Evolutionary conservation across 2,888 invertebrate genomes (phyloP).

Genomic region (Falcaria lacertinaria): DNA sequence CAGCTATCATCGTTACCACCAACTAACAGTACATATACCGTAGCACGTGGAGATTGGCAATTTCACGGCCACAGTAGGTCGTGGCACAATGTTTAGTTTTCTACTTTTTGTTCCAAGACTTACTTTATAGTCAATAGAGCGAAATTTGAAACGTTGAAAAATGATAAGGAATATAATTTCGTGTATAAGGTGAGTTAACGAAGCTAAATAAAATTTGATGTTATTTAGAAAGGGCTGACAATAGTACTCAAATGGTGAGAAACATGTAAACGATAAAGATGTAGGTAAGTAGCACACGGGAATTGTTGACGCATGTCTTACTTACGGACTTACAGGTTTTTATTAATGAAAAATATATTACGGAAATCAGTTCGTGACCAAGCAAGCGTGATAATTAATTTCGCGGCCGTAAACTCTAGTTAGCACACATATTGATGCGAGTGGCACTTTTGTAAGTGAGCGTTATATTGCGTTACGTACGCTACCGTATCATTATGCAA

Average conservation of each 20-base stretch:
- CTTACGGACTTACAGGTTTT: too few species aligned
- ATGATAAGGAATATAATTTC: too few species aligned
- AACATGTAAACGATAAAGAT: too few species aligned
- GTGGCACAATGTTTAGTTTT: constrained; percentile 16
- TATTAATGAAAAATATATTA: not conserved
- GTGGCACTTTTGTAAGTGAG: not conserved
- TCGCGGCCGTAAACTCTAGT: constrained; percentile 3
- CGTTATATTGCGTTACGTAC: not conserved
- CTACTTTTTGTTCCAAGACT: constrained; percentile 11
- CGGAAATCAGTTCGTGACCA: constrained; percentile 2
- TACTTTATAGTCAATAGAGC: not conserved
- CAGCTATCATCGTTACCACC: not conserved
- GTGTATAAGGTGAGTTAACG: too few species aligned
- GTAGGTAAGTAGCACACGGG: too few species aligned
- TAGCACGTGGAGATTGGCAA: constrained; percentile 35
- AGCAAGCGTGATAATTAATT: constrained; percentile 1
- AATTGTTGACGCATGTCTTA: too few species aligned
- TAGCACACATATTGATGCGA: constrained; percentile 2
- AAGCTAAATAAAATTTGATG: too few species aligned
- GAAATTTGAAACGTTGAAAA: not conserved
- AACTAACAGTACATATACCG: constrained; percentile 25
- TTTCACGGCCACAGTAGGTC: constrained; percentile 32
- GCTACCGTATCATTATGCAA: constrained; percentile 13
- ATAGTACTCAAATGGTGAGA: too few species aligned
- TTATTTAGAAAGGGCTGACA: too few species aligned